These are phyloP conservation scores for Pogonophryne albipinna DNA, from an alignment of 2,797 vertebrate species.

Conservation along the genomic window DNA sequence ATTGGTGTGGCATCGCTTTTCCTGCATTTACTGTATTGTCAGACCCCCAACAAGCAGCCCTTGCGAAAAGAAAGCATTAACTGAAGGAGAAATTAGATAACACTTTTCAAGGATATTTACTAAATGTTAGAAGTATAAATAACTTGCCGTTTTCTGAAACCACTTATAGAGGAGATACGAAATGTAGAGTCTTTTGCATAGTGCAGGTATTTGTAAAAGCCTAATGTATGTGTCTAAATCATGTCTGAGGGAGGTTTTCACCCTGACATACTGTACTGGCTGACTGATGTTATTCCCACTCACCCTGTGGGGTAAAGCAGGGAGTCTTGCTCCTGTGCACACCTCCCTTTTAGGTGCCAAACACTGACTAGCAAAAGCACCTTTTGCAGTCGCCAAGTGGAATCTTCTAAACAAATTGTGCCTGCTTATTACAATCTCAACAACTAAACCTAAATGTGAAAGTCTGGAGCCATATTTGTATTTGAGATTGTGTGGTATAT, in stretches of 20 bases:
- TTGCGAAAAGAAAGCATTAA: conserved; percentile 50
- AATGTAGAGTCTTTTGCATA: conserved; percentile 33
- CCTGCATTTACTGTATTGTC: conserved; percentile 1
- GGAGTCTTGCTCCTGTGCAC: conserved; percentile 76
- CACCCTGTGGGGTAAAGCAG: conserved; percentile 34
- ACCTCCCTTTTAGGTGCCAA: conserved; percentile 91
- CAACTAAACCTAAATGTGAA: conserved; percentile 63
- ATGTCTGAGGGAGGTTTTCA: conserved; percentile 63
- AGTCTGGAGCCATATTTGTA: conserved; percentile 83
- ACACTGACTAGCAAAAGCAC: conserved; percentile 87
- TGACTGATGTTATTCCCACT: conserved; percentile 48
- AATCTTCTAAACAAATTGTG: conserved; percentile 83
- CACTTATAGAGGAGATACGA: conserved; percentile 31
- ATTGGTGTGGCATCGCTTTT: conserved; percentile 14
- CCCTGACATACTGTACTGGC: conserved; percentile 69
- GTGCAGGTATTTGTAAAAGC: conserved; percentile 60
- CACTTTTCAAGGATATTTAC: conserved; percentile 28
- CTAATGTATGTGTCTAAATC: conserved; percentile 69
- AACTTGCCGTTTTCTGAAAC: conserved; percentile 48
- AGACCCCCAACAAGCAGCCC: not conserved
- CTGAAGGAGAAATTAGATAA: conserved; percentile 48
- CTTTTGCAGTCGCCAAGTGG: conserved; percentile 82
- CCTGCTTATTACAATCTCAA: conserved; percentile 75
- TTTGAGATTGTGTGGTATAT: conserved; percentile 78
- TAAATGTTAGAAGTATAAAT: conserved; percentile 47